Percentiles rank a stretch among this genome's conserved stretches.
Evolutionary conservation across 2,113 vertebrate species (phyloP).

Genomic region (Heptranchias perlo): DNA sequence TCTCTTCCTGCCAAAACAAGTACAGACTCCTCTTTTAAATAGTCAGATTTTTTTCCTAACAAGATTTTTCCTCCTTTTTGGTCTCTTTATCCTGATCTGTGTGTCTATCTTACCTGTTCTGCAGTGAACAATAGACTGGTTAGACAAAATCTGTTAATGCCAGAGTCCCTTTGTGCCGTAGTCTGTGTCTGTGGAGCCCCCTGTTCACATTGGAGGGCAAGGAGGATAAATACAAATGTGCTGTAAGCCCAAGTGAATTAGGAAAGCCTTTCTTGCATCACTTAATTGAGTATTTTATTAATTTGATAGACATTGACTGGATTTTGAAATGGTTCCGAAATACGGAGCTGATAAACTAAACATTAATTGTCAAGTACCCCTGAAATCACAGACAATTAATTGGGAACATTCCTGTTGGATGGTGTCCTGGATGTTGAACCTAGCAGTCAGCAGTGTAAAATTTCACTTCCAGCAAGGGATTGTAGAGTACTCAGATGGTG

Average conservation of each 20-base stretch:
- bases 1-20: too few relatives aligned
- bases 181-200: not conserved
- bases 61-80: too few relatives aligned
- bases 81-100: too few relatives aligned
- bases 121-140: too few relatives aligned
- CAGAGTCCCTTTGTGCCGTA: not conserved
- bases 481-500: too few relatives aligned
- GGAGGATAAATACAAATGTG: not conserved
- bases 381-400: not conserved
- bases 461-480: not conserved
- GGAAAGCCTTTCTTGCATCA: not conserved
- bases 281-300: not conserved
- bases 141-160: not conserved
- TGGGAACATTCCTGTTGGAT: not conserved
- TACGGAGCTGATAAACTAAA: not conserved
- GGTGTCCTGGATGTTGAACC: not conserved
- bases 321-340: not conserved
- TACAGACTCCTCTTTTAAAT: too few relatives aligned
- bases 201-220: not conserved
- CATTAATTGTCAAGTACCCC: not conserved
- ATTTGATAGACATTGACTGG: not conserved
- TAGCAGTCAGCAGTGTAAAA: not conserved
- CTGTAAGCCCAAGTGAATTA: not conserved
- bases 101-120: too few relatives aligned
- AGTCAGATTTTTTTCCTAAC: too few relatives aligned